Percentiles rank a stretch among this genome's conserved stretches.
phyloP scores from a whole-genome alignment of 2,113 vertebrate genomes.

The Corythornis vintsioides region DNA sequence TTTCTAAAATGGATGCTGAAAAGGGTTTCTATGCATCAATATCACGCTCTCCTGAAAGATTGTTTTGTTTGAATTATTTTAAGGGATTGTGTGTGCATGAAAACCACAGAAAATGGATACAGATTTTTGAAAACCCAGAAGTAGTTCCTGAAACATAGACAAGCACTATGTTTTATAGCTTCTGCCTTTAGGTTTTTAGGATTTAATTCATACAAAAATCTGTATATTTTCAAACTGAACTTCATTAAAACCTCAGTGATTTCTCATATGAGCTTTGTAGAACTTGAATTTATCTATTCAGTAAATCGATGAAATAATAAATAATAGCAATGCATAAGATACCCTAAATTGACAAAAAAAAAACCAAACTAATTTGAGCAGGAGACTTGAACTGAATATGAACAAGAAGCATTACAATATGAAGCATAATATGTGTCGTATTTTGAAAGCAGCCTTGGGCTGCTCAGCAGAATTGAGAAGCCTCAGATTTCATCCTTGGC shows the following conservation, averaged over 20 bases:
- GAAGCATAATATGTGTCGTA: neutral
- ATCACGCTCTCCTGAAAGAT: neutral
- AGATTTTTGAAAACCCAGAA: neutral
- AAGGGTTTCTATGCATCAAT: neutral
- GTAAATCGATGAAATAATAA: slow-evolving; percentile 55
- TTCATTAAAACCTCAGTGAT: slow-evolving; percentile 46
- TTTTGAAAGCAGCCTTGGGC: slow-evolving; percentile 11
- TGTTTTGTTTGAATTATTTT: neutral
- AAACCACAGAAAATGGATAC: neutral
- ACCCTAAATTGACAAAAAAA: slow-evolving; percentile 8
- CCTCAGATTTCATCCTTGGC: neutral
- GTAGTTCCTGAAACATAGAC: neutral
- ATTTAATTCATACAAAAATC: neutral
- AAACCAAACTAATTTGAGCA: neutral
- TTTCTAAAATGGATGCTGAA: neutral
- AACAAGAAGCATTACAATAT: slow-evolving; percentile 1
- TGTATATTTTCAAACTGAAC: neutral
- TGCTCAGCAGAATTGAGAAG: neutral
- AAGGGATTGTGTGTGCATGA: neutral
- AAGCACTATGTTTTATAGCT: neutral
- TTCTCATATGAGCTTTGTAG: neutral
- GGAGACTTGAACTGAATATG: neutral
- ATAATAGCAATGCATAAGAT: slow-evolving; percentile 31
- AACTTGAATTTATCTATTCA: slow-evolving; percentile 30
- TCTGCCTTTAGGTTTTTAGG: neutral